Evolutionary conservation across 1,140 invertebrate genomes (phyloP), one percentile per base, ranked within the genome.

Genomic region (Adoxophyes honmai): DNA sequence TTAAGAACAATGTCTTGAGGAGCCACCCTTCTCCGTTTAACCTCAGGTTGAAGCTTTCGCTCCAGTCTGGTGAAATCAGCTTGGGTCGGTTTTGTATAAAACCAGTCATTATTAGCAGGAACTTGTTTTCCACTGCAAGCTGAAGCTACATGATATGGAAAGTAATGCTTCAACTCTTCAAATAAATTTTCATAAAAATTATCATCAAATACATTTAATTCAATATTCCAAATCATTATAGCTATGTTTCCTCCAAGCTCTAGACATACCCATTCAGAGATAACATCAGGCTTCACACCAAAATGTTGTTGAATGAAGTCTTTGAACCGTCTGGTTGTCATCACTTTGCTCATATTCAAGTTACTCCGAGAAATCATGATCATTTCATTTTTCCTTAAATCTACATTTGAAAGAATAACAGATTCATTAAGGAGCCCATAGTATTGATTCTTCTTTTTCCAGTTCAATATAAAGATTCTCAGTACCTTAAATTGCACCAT

Each of bases 161-260:
- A 48, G 10, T 15, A 48, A 1, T 28, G 18, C 9, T 28, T 28
- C 21, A 48, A 48, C n/a, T 13, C 9, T n/a, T 28, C 21, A 4
- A 13, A 48, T 48, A 48, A 33, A 10, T 33, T 16, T 21, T 48
- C 1, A 21, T 11, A 48, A 48, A 48, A 48, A 11, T 10, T 11
- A 5, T 18, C 6, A 11, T 48, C 42, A 48, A 48, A 48, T n/a
- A 48, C 42, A 48, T 16, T 48, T 48, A 11, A 21, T 28, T 21
- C 42, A 11, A 10, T 48, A 48, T 48, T 48, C 42, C 42, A 48
- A 48, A 48, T 48, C 42, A 48, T 28, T 10, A 48, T 21, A 11
- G 42, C 42, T 8, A 48, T 18, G 21, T 48, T 48, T 8, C 42
- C 42, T 48, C 16, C 42, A 33, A 48, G 42, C 21, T 48, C 42